Percentiles rank a stretch among this genome's conserved stretches.
phyloP scores from a whole-genome alignment of 1,140 invertebrate genomes.

The Lepidostoma basale region DNA sequence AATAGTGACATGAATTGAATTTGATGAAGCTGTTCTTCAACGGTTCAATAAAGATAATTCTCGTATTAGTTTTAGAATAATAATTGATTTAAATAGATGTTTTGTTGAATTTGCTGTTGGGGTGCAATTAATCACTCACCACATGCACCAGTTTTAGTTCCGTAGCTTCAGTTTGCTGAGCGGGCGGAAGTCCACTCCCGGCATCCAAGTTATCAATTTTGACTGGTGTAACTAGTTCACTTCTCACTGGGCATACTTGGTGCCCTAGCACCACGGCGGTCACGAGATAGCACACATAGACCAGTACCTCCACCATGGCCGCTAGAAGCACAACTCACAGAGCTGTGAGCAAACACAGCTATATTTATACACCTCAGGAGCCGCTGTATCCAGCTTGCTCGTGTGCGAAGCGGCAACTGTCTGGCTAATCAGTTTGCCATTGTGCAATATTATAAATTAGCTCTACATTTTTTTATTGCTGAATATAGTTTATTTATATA shows the following conservation, averaged over 20 bases:
- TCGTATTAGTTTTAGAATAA: neutral
- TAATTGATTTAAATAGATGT: neutral
- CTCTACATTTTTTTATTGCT: too few species aligned
- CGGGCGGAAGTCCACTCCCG: neutral
- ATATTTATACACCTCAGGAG: constrained; percentile 31
- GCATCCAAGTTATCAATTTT: neutral
- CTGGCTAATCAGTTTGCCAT: too few species aligned
- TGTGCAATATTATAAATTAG: too few species aligned
- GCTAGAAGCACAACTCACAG: constrained; percentile 23
- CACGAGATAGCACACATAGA: constrained; percentile 11
- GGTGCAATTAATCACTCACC: constrained; percentile 46
- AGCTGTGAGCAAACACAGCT: constrained; percentile 14
- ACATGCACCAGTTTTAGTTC: constrained; percentile 48
- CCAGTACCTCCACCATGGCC: constrained; percentile 28
- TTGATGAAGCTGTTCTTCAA: neutral
- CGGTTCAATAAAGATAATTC: neutral
- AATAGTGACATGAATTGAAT: too few species aligned
- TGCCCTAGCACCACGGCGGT: constrained; percentile 18
- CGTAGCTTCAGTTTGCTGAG: neutral
- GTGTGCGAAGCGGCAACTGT: too few species aligned
- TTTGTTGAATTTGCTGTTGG: neutral
- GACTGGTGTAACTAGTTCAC: neutral
- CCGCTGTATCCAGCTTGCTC: too few species aligned
- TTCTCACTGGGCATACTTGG: neutral
- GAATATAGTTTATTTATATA: too few species aligned